These are phyloP conservation scores for Semaprochilodus insignis DNA, from an alignment of 2,797 vertebrate genomes.

Conservation along the genomic window DNA sequence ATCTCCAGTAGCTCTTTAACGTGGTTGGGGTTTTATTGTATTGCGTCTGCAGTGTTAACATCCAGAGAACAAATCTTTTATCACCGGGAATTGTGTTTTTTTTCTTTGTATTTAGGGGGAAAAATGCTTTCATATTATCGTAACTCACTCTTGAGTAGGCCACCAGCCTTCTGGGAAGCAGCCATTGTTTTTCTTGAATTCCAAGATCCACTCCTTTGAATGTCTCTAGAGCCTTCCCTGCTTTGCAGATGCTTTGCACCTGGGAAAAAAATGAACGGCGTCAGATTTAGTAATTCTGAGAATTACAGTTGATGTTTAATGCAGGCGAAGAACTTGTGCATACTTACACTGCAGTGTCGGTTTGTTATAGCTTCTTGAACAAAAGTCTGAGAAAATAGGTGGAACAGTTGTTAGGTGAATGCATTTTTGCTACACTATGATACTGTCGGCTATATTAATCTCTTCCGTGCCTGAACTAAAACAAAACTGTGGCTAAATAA, in stretches of 20 bases:
- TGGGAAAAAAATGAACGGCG: neutral
- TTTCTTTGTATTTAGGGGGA: too few relatives aligned
- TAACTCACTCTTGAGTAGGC: slow-evolving; percentile 17
- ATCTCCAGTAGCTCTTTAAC: neutral
- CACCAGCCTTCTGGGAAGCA: slow-evolving; percentile 1
- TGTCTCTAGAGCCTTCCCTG: neutral
- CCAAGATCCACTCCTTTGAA: neutral
- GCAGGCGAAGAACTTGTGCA: too few relatives aligned
- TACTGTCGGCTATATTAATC: neutral
- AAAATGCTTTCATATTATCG: neutral
- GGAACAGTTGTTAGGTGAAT: neutral
- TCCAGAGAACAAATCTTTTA: too few relatives aligned
- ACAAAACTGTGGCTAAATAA: neutral
- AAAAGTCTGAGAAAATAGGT: too few relatives aligned
- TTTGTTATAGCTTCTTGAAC: too few relatives aligned
- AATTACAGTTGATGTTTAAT: too few relatives aligned
- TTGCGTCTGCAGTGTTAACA: neutral
- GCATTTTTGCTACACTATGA: neutral
- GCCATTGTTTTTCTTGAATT: slow-evolving; percentile 8
- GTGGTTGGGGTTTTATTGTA: neutral
- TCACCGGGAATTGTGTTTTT: too few relatives aligned
- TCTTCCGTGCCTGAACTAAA: neutral
- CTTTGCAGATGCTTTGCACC: slow-evolving; percentile 23
- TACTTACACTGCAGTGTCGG: too few relatives aligned
- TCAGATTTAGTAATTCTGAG: too few relatives aligned